Evolutionary conservation across 1,140 invertebrate species (phyloP), one percentile per base, ranked within the genome.

Genomic region (Lasioglossum baleicum): DNA sequence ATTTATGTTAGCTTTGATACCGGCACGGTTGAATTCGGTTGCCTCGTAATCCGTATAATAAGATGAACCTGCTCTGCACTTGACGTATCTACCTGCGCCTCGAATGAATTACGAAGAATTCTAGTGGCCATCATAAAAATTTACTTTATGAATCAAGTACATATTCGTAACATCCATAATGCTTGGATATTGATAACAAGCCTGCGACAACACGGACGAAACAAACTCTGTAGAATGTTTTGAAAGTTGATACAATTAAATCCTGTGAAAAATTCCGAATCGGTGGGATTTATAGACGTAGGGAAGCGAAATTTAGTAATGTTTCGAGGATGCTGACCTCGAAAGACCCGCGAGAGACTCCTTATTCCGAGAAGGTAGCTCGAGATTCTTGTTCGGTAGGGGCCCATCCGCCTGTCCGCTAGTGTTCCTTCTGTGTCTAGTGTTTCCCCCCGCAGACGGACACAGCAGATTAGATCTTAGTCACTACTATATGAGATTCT

Each of bases 391-490:
- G 84, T 86, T 81, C 83, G 78, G 82, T 80, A 82, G 85, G 77
- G 63, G 0, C 83, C 80, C 85, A 82, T 87, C 85, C 76, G 42
- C 80, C 69, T 75, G 67, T 76, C 82, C 76, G 75, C 77, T 76
- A 76, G 84, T 80, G 84, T 80, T 85, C 84, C 81, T 80, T 77
- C 77, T 84, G 87, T 91, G 90, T 90, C 89, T 91, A 92, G 89
- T 91, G 90, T 91, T 91, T 90, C 90, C 89, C 85, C 86, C 88
- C 83, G 88, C 83, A 87, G 87, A 91, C 88, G 90, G 90, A 90
- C 88, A 88, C 86, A 84, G 84, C 82, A 92, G 91, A 92, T 92
- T 92, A 92, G 88, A 92, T 92, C 91, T 92, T 87, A 90, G 87
- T 80, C 86, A 91, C 90, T 91, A 89, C 90, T 90, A 91, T 88